Base-by-base conservation (phyloP, 2,888 invertebrate species). In the Caenorhabditis doughertyi region DNA sequence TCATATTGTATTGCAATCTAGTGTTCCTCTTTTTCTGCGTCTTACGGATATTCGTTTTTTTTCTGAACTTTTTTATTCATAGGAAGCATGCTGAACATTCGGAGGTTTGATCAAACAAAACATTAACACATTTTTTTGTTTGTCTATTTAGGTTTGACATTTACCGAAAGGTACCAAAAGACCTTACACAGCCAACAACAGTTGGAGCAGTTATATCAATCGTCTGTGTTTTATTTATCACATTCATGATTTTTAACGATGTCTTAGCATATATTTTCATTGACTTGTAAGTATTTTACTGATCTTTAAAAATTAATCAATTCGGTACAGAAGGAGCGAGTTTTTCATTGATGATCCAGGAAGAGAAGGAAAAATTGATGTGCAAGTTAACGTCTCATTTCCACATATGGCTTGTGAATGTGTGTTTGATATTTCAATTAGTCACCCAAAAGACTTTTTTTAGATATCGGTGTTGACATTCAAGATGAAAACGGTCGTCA, bases 401-500 rank as follows among this genome's bases (percentile, higher is more conserved):
- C 93, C 93, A 1, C 92, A 92, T 23, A 90, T 94, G 79, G 88
- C 90, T 47, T 94, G 94, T 89, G 92, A 93, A 88, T 93, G 94
- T 94, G n/a, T n/a, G n/a, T n/a, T n/a, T n/a, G 90, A 92, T 39
- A 9, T 39, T 7, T 32, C 32, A 32, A 32, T 32, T 7, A 9
- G 32, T 13, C 11, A 3, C 16, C 16, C 9, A 39, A 4, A 9
- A 13, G 5, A 13, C 9, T 39, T 8, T 13, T 42, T 53, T 68
- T 88, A 94, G 94, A 91, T 90, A 85, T 94, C 44, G 94, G 94
- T 13, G 89, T 94, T 58, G 94, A 94, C 87, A 94, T 94, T 83
- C 94, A 94, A 90, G 94, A 94, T 92, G 94, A 94, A 76, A 92
- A 93, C 91, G 94, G 94, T 0, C 90, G 94, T 62, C 94, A 94